Evolutionary conservation across 2,888 invertebrate genomes (phyloP), one percentile per base, ranked within the genome.

Genomic region (Callinectes sapidus): DNA sequence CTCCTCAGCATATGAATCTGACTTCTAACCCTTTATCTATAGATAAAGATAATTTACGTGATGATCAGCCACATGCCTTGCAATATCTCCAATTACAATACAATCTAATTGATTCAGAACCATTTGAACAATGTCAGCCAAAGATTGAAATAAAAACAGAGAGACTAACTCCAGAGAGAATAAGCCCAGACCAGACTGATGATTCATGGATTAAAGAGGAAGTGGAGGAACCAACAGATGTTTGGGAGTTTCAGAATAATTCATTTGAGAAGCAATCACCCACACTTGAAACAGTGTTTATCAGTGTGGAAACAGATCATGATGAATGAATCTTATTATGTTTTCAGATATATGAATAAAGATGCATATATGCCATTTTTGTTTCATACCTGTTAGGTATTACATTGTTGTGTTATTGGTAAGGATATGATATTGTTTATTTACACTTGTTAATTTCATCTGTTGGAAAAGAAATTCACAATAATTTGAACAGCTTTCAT

Each of bases 241-340:
- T 10, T 28, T 28, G 28, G 28, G n/a, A 35, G 32, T 81, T 16
- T 5, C 61, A 81, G 35, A 81, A 35, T 81, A 35, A 28, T 71
- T 71, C 28, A 61, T 23, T 61, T 28, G 28, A n/a, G 71, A 71
- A 71, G n/a, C n/a, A 28, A 28, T 71, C 23, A 71, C 71, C 23
- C 71, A 71, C n/a, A 61, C n/a, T 71, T 71, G 28, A 71, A 71
- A n/a, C 28, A n/a, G 71, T 71, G n/a, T n/a, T 71, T 28, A 71
- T 71, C n/a, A 28, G 2, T n/a, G 71, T 71, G 28, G 71, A 71
- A 13, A n/a, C n/a, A 71, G 28, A n/a, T 71, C 2, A 71, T 2
- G 5, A 10, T 8, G 71, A 71, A 61, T 23, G 18, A 23, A 61
- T 61, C 3, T 61, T 61, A 23, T 5, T 23, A 61, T 23, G 6